A percentile compares a stretch with the other conserved stretches of the same genome.
These are phyloP conservation scores for Leptogaster cylindrica DNA, from an alignment of 2,888 invertebrate genomes.

Conservation along the genomic window DNA sequence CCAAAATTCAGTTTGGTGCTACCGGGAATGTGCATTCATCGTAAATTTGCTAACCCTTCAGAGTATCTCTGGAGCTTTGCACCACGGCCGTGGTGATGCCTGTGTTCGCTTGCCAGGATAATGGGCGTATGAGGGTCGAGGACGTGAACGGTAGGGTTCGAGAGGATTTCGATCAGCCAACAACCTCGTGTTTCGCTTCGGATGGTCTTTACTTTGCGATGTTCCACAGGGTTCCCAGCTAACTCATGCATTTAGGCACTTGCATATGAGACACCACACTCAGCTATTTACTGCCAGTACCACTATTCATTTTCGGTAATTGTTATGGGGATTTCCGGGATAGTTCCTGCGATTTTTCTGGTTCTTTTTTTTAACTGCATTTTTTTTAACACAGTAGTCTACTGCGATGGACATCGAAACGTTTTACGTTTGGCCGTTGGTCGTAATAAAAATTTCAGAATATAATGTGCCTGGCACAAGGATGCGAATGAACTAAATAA, in stretches of 20 bases:
- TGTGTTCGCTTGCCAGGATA: background rate
- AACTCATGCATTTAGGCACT: conserved; percentile 26
- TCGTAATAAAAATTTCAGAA: background rate
- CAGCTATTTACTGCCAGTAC: conserved; percentile 15
- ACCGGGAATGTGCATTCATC: conserved; percentile 29
- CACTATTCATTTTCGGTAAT: conserved; percentile 38
- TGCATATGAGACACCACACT: background rate
- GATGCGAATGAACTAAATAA: conserved; percentile 9
- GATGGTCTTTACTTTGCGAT: background rate
- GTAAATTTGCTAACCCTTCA: conserved; percentile 33
- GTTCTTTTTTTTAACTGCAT: no score
- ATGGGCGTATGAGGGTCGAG: background rate
- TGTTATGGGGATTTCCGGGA: conserved; percentile 35
- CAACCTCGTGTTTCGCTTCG: background rate
- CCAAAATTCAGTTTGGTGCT: conserved; percentile 18
- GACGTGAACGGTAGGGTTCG: no score
- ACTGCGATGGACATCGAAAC: conserved; percentile 10
- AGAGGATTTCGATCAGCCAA: background rate
- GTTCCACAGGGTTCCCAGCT: conserved; percentile 5
- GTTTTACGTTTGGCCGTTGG: background rate
- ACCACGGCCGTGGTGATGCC: background rate
- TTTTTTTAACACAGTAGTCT: conserved; percentile 1
- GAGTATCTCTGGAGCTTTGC: conserved; percentile 19
- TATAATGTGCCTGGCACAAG: conserved; percentile 9
- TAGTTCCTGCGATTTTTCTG: conserved; percentile 20